Conservation (phyloP, 2,888 invertebrate species). For the Gymnocheta viridis region DNA sequence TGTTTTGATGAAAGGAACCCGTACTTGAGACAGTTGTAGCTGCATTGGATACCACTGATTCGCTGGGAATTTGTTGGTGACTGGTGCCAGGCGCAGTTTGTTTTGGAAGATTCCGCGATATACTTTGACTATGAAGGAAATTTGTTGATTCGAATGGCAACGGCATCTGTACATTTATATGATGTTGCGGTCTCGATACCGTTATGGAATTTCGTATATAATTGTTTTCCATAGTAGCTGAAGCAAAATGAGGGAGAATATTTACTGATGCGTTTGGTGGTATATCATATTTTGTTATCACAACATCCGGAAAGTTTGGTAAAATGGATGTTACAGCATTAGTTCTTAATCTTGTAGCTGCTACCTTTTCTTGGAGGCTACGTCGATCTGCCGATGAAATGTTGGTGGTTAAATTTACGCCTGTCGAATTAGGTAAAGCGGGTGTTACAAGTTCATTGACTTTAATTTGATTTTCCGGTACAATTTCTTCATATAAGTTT, state of each 20-base stretch:
- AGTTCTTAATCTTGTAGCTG: not conserved
- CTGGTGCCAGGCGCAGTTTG: not conserved
- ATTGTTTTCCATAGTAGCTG: not conserved
- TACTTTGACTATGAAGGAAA: not conserved
- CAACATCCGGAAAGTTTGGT: conserved; percentile 18
- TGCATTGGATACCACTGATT: not conserved
- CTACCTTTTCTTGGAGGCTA: conserved; percentile 9
- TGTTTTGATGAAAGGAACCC: not conserved
- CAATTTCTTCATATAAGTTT: not conserved
- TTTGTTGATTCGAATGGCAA: not conserved
- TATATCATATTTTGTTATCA: conserved; percentile 33
- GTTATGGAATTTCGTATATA: not conserved
- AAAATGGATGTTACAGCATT: not conserved
- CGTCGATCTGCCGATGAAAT: not conserved
- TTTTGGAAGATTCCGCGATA: not conserved
- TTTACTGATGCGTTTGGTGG: not conserved
- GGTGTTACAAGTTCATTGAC: not conserved
- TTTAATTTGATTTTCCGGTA: not conserved
- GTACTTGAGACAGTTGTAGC: not conserved
- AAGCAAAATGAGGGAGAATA: not conserved
- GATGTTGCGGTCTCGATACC: not conserved
- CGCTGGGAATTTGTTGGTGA: not conserved
- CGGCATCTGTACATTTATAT: not conserved
- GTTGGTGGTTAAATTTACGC: not conserved
- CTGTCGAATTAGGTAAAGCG: not conserved